Percentiles rank a stretch among this genome's conserved stretches.
Conservation (phyloP, 2,113 vertebrate genomes). For the Baryphthengus martii region DNA sequence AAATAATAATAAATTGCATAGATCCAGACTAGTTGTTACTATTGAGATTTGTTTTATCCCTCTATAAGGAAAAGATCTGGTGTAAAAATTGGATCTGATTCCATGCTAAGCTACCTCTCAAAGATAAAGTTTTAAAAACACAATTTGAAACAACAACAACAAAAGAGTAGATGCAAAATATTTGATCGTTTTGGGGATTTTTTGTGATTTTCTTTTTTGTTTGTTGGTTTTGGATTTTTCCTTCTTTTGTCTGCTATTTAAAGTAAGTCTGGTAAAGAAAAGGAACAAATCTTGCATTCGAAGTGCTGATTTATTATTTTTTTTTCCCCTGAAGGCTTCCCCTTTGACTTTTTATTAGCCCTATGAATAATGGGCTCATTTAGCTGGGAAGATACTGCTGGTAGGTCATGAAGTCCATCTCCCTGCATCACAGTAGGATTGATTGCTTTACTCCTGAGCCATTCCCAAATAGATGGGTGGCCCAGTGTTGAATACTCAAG, state of each 20-base stretch:
- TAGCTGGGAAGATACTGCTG: conserved; percentile 28
- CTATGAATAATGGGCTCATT: conserved; percentile 46
- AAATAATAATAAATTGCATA: background rate
- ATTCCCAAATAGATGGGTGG: conserved; percentile 47
- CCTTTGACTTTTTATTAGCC: conserved; percentile 52
- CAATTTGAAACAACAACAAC: background rate
- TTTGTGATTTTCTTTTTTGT: background rate
- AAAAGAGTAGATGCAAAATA: background rate
- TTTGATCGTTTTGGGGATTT: background rate
- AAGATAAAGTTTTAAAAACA: background rate
- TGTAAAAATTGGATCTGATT: background rate
- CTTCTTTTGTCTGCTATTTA: background rate
- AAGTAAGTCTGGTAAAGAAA: background rate
- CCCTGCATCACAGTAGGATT: conserved; percentile 12
- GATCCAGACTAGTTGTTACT: background rate
- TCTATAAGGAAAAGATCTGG: background rate
- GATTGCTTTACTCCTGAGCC: conserved; percentile 27
- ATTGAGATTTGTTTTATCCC: background rate
- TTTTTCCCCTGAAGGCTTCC: background rate
- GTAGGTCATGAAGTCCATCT: conserved; percentile 25
- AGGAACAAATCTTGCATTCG: background rate
- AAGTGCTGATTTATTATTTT: background rate
- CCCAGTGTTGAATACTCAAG: conserved; percentile 2
- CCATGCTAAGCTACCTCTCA: background rate
- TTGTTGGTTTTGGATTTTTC: background rate